Evolutionary conservation across 2,888 invertebrate species (phyloP).

Genomic region (Perizoma flavofasciatum): DNA sequence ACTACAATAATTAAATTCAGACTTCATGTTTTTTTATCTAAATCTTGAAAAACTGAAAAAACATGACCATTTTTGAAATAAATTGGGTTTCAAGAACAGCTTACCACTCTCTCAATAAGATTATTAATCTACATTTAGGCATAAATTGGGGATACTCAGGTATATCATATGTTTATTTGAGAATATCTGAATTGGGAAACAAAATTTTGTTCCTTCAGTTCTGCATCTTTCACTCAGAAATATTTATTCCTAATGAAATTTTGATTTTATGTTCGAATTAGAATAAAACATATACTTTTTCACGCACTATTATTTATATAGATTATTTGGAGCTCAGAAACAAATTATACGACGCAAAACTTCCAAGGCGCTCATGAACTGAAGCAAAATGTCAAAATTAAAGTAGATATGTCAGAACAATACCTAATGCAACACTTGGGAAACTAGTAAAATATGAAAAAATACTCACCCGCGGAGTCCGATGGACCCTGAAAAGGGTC

Average conservation of each 20-base stretch:
- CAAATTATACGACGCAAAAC: slow-evolving; percentile 80
- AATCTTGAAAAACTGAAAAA: no score
- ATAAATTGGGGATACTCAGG: no score
- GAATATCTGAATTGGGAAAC: slow-evolving; percentile 8
- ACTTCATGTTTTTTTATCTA: neutral
- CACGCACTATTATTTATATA: neutral
- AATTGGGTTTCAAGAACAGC: no score
- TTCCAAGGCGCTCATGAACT: slow-evolving; percentile 69
- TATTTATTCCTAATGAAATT: neutral
- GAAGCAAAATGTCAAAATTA: slow-evolving; percentile 77
- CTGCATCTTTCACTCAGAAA: neutral
- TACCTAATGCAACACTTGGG: slow-evolving; percentile 57
- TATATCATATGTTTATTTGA: neutral
- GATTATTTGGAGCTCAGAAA: slow-evolving; percentile 44
- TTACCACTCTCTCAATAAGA: no score
- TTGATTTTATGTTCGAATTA: slow-evolving; percentile 13
- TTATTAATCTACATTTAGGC: no score
- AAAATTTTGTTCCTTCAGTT: slow-evolving; percentile 6
- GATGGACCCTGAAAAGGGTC: slow-evolving; percentile 92
- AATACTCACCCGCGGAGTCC: slow-evolving; percentile 90
- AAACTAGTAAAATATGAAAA: slow-evolving; percentile 67
- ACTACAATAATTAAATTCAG: no score
- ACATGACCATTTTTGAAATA: neutral
- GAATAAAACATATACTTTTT: neutral
- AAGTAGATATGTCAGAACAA: slow-evolving; percentile 74